phyloP scores from a whole-genome alignment of 2,797 vertebrate species.

The Lates japonicus region DNA sequence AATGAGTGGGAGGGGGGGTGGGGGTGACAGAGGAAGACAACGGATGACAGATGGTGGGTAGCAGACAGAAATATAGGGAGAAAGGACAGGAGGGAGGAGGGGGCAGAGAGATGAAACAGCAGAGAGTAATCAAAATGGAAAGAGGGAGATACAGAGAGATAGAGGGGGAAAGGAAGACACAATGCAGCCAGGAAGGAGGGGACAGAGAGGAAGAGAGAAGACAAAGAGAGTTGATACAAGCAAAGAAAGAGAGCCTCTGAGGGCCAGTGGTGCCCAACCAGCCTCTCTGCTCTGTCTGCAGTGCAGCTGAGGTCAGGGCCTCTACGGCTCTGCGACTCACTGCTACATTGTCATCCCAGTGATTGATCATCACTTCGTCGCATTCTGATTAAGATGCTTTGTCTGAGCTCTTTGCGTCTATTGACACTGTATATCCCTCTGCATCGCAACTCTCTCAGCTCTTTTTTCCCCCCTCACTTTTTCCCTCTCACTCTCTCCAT shows the following conservation, averaged over 20 bases:
- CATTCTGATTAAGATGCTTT: slow-evolving; percentile 78
- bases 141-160: slow-evolving; percentile 53
- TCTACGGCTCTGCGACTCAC: slow-evolving; percentile 37
- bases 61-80: slow-evolving; percentile 73
- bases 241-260: slow-evolving; percentile 49
- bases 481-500: not conserved
- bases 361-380: slow-evolving; percentile 73
- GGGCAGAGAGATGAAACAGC: slow-evolving; percentile 45
- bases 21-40: slow-evolving; percentile 62
- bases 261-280: slow-evolving; percentile 25
- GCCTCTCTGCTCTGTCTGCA: slow-evolving; percentile 60
- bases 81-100: slow-evolving; percentile 34
- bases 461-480: not conserved
- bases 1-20: slow-evolving; percentile 56
- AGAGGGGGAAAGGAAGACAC: slow-evolving; percentile 20
- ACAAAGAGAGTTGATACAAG: slow-evolving; percentile 15
- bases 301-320: slow-evolving; percentile 76
- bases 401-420: slow-evolving; percentile 57
- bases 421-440: slow-evolving; percentile 69
- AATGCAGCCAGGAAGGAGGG: slow-evolving; percentile 33
- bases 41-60: slow-evolving; percentile 78
- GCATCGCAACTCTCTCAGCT: slow-evolving; percentile 27
- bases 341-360: slow-evolving; percentile 57
- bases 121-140: slow-evolving; percentile 72
- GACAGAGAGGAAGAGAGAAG: slow-evolving; percentile 18